phyloP scores from a whole-genome alignment of 2,888 invertebrate species.

The Pristionchus fissidentatus region DNA sequence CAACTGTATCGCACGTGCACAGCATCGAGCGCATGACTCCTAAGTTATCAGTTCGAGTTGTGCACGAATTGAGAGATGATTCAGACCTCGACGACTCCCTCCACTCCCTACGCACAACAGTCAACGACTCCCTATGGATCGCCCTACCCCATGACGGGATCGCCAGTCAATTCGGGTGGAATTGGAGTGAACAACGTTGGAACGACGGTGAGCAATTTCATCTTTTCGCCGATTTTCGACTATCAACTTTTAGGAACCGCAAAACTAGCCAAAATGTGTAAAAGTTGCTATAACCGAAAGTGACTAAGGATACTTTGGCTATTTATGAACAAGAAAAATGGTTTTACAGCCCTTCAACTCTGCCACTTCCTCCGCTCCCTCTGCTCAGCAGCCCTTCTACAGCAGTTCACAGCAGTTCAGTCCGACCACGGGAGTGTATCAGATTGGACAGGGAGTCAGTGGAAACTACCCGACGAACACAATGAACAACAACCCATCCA shows the following conservation, averaged over 20 bases:
- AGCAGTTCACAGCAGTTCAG: not conserved
- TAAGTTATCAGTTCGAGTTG: too few species aligned
- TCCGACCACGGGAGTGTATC: not conserved
- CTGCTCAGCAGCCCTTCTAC: slow-evolving; percentile 36
- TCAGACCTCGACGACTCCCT: slow-evolving; percentile 10
- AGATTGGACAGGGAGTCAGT: slow-evolving; percentile 9
- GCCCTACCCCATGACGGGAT: slow-evolving; percentile 37
- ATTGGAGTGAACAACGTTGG: slow-evolving; percentile 19
- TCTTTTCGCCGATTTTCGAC: too few species aligned
- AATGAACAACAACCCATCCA: not conserved
- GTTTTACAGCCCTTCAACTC: not conserved
- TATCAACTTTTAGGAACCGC: too few species aligned
- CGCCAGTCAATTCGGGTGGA: not conserved
- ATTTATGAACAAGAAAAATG: not conserved
- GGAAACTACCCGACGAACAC: slow-evolving; percentile 3
- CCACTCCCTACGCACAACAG: not conserved
- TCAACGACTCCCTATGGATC: slow-evolving; percentile 15
- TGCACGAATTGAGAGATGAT: not conserved
- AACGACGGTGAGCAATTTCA: not conserved
- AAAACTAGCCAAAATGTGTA: not conserved
- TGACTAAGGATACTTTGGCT: too few species aligned
- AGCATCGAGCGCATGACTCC: too few species aligned
- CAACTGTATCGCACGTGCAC: too few species aligned
- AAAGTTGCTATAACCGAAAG: not conserved
- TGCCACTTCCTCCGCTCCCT: not conserved